Evolutionary conservation across 2,113 vertebrate genomes (phyloP).

Genomic region (Hippoglossus stenolepis): DNA sequence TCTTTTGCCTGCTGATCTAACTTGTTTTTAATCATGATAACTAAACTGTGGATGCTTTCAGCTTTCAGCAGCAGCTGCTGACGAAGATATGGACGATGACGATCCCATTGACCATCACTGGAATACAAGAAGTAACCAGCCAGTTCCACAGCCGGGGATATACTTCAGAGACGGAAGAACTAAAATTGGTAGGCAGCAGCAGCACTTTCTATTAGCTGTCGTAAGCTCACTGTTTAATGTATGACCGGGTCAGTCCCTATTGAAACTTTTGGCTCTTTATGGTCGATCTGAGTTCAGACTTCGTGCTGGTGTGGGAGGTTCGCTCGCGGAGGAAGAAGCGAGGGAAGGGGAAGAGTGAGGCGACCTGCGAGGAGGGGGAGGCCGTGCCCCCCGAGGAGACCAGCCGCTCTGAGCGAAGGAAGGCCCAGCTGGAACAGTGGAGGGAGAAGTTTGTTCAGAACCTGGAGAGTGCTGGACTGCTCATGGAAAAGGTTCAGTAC

Average conservation of each 20-base stretch:
- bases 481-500: conserved; percentile 80
- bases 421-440: conserved; percentile 70
- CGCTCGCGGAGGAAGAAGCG: conserved; percentile 72
- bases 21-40: conserved; percentile 4
- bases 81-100: conserved; percentile 43
- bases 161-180: conserved; percentile 83
- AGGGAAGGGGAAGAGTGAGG: conserved; percentile 49
- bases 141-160: conserved; percentile 63
- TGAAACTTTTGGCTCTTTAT: not conserved
- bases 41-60: conserved; percentile 43
- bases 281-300: conserved; percentile 67
- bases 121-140: conserved; percentile 34
- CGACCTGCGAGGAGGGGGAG: conserved; percentile 22
- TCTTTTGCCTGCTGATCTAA: not conserved
- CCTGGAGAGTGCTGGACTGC: conserved; percentile 72
- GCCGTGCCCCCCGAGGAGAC: conserved; percentile 43
- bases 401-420: conserved; percentile 76
- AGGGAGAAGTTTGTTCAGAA: conserved; percentile 81
- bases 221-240: not conserved
- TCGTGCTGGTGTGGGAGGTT: conserved; percentile 85
- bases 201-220: not conserved
- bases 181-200: conserved; percentile 74
- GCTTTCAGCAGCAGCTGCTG: conserved; percentile 59
- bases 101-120: conserved; percentile 61
- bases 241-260: not conserved